Conservation (phyloP, 2,797 vertebrate species). For the Tiaroga cobitis region DNA sequence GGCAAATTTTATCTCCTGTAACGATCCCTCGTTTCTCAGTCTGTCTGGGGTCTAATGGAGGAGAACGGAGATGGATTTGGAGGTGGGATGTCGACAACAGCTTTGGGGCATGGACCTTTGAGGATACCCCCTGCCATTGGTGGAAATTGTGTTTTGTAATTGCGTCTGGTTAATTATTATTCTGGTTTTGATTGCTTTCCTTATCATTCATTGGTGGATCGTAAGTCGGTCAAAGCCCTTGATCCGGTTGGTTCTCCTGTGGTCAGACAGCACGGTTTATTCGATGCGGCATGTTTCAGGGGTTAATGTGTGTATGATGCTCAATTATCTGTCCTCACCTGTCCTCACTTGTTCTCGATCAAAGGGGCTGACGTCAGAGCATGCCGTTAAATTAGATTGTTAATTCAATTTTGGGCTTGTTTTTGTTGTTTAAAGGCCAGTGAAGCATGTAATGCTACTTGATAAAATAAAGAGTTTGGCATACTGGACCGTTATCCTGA, state of each 20-base stretch:
- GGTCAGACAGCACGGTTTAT: conserved; percentile 22
- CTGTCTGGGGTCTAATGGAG: conserved; percentile 64
- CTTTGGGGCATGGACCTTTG: conserved; percentile 45
- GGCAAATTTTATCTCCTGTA: conserved; percentile 60
- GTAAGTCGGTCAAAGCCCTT: not conserved
- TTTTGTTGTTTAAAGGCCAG: conserved; percentile 35
- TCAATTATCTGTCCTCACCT: conserved; percentile 48
- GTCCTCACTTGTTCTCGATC: conserved; percentile 60
- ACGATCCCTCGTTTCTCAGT: conserved; percentile 61
- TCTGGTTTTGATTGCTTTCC: conserved; percentile 13
- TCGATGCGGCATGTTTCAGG: conserved; percentile 16
- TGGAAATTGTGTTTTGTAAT: conserved; percentile 30
- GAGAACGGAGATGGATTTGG: conserved; percentile 63
- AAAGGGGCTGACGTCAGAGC: conserved; percentile 33
- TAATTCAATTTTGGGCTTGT: conserved; percentile 54
- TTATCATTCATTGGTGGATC: not conserved
- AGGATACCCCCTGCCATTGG: conserved; percentile 48
- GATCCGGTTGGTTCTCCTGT: not conserved
- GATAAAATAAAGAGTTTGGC: conserved; percentile 13
- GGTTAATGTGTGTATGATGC: conserved; percentile 39
- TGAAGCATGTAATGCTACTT: conserved; percentile 36
- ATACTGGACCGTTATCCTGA: not conserved
- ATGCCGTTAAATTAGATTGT: conserved; percentile 44
- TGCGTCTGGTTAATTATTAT: conserved; percentile 37
- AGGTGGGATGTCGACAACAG: conserved; percentile 52